Conservation (phyloP, 1,140 invertebrate species). For the Drosophila nigromelanica region DNA sequence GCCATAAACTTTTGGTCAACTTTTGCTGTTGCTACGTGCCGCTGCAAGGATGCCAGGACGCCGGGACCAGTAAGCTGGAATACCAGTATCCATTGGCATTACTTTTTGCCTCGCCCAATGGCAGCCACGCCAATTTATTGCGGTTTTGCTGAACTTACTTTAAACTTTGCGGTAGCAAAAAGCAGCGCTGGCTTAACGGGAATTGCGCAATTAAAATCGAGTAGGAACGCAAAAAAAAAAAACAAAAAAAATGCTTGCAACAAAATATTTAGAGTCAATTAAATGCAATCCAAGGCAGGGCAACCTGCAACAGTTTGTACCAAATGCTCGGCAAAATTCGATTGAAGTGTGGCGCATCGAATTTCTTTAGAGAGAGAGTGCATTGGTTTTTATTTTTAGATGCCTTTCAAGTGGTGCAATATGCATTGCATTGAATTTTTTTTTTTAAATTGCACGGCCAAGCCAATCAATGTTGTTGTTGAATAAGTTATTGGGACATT, state of each 20-base stretch:
- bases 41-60: conserved; percentile 24
- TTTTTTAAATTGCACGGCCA: conserved; percentile 1
- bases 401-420: neutral
- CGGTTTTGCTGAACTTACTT: conserved; percentile 66
- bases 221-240: conserved; percentile 31
- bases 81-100: conserved; percentile 1
- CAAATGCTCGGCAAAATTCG: conserved; percentile 3
- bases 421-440: conserved; percentile 9
- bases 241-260: conserved; percentile 51
- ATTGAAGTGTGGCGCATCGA: conserved; percentile 4
- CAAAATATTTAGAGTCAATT: conserved; percentile 79
- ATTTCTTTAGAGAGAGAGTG: conserved; percentile 1
- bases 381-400: conserved; percentile 1
- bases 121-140: conserved; percentile 53
- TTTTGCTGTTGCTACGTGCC: conserved; percentile 43
- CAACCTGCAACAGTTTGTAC: conserved; percentile 22
- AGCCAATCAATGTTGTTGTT: neutral
- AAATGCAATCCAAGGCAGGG: conserved; percentile 32
- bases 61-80: neutral
- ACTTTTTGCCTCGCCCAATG: conserved; percentile 5
- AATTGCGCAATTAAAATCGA: conserved; percentile 68
- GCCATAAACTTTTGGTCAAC: conserved; percentile 66
- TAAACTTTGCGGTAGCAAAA: conserved; percentile 70
- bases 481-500: neutral
- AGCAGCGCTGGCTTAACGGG: conserved; percentile 43